phyloP scores from a whole-genome alignment of 2,113 vertebrate genomes.

The Potamarius usumacintae region DNA sequence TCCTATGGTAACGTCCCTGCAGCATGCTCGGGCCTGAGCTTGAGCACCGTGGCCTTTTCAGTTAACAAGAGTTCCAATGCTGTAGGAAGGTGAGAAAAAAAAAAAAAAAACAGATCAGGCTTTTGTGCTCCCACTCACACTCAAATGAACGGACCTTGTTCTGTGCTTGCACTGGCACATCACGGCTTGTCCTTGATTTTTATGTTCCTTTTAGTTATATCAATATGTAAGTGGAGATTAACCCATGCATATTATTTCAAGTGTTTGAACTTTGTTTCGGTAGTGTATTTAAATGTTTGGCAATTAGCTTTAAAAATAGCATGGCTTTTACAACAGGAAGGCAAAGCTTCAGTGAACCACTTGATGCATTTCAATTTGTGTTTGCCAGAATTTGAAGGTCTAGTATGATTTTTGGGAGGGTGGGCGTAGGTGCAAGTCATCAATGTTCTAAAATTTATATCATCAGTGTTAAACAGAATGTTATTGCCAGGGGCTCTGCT shows the following conservation, averaged over 20 bases:
- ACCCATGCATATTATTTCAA: constrained; percentile 26
- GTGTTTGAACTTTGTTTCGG: constrained; percentile 15
- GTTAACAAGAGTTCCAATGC: constrained; percentile 24
- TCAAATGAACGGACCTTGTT: constrained; percentile 44
- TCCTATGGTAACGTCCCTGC: constrained; percentile 52
- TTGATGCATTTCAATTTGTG: constrained; percentile 10
- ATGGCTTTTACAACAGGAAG: background rate
- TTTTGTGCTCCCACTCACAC: constrained; percentile 51
- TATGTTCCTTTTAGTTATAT: constrained; percentile 5
- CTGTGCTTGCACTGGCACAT: constrained; percentile 19
- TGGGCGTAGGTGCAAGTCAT: constrained; percentile 6
- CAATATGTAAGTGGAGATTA: constrained; percentile 18
- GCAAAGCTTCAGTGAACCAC: constrained; percentile 7
- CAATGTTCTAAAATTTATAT: constrained; percentile 29
- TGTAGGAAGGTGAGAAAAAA: constrained; percentile 40
- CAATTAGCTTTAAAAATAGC: constrained; percentile 6
- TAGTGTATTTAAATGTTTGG: constrained; percentile 7
- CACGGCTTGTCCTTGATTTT: constrained; percentile 45
- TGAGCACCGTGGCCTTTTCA: constrained; percentile 51
- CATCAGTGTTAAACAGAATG: constrained; percentile 18
- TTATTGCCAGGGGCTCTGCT: background rate
- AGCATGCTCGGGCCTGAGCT: constrained; percentile 37
- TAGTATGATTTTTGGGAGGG: background rate
- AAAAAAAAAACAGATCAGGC: constrained; percentile 39
- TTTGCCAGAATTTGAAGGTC: background rate